Base-by-base conservation (phyloP, 2,113 vertebrate species). In the Cichladusa arquata region DNA sequence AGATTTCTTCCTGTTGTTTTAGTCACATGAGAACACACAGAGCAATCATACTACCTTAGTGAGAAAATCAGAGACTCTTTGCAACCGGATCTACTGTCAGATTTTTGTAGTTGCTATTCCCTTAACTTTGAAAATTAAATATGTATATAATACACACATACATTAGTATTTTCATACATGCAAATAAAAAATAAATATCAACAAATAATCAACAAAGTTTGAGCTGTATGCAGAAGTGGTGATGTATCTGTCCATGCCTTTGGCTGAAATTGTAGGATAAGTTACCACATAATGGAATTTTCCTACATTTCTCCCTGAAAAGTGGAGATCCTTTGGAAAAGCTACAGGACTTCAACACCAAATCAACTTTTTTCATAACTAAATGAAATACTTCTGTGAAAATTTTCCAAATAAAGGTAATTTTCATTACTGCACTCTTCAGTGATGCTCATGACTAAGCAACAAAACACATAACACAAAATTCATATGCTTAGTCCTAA, bases 51-150 rank as follows among this genome's bases (percentile, higher is more conserved):
- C 28, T 7, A 51, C 44, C 40, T 76, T 51, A 71, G 77, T 48
- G 70, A 73, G 62, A 85, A 95, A 97, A 87, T 57, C 84, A 94
- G 56, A 90, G 38, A 78, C 34, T 50, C 58, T 80, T 14, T 50
- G 45, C 45, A 72, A 87, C 31, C 76, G 61, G 22, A 82, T 57
- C 56, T 92, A 33, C 61, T 31, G 45, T 76, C n/a, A 61, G 53
- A 81, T 57, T 93, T 93, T 61, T 2, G 2, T 7, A 76, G 73
- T 9, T 61, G 19, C 34, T 85, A 42, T 42, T 94, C n/a, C n/a
- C 81, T 58, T 19, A 64, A 19, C 13, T 84, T 94, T 57, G n/a
- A 42, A 86, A 88, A 86, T 81, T 70, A 90, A 79, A 36, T 33
- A 88, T 23, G 28, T 33, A 67, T 47, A 33, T 51, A 70, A 57